Evolutionary conservation across 1,140 invertebrate genomes (phyloP), one percentile per base, ranked within the genome.

Genomic region (Microplitis mediator): DNA sequence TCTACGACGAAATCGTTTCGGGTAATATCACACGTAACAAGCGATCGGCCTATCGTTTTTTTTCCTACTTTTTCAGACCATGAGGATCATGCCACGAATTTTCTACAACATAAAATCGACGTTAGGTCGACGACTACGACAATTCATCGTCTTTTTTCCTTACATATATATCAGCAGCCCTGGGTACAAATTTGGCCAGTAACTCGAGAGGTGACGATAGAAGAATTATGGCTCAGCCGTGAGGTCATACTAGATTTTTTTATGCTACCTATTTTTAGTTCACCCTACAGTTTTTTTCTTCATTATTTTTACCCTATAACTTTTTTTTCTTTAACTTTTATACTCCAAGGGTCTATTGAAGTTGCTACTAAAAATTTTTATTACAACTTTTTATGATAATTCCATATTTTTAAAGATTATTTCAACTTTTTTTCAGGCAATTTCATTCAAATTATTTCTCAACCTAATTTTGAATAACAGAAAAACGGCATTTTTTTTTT

Each of bases 11-110:
- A 69, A 72, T 58, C 56, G 70, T 65, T 66, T 63, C 51, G 60
- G 51, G 67, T 64, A 75, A 75, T 72, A 75, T 72, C 61, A 54
- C 67, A 51, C 32, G 36, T 72, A 69, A 72, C 70, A 67, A 75
- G 65, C 69, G 60, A 14, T 75, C 67, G 66, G 16, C 56, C 56
- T 60, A 56, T 35, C 56, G 39, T 39, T 58, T 8, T 13, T 23
- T 23, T 45, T 54, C 50, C 61, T 62, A 8, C 6, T 45, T 9
- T 51, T 56, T 32, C 50, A 39, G 9, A 56, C 14, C 63, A 32
- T 50, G 50, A 54, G 32, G 70, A 9, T 61, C 14, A 69, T 13
- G 32, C 54, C 54, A 56, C 69, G 70, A 69, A 65, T 75, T 75
- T 69, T 75, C 69, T 75, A 69, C 35, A 60, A 71, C 73, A 74